Percentiles rank a stretch among this genome's conserved stretches.
These are phyloP conservation scores for Sebastes reedi DNA, from an alignment of 2,797 vertebrate species.

Conservation along the genomic window DNA sequence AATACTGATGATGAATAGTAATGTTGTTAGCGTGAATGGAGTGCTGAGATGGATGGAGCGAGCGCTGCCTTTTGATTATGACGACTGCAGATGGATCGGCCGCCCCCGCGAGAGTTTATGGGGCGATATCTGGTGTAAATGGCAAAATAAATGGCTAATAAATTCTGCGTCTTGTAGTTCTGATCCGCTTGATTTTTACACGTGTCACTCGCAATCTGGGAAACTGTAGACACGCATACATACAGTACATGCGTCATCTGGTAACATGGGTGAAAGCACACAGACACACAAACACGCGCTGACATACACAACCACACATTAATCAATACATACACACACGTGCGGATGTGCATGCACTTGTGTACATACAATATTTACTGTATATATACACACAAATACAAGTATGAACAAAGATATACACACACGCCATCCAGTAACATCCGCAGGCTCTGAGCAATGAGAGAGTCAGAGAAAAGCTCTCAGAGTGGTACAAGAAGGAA, in stretches of 20 bases:
- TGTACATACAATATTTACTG: background rate
- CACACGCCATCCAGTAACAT: background rate
- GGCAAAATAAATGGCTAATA: constrained; percentile 48
- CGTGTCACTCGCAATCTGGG: background rate
- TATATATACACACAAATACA: background rate
- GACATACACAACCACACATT: background rate
- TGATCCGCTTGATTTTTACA: background rate
- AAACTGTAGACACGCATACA: background rate
- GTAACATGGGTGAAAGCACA: background rate
- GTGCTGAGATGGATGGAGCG: constrained; percentile 51
- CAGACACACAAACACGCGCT: background rate
- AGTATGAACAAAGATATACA: background rate
- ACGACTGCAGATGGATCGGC: constrained; percentile 19
- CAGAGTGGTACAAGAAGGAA: background rate
- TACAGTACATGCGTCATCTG: background rate
- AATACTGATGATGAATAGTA: constrained; percentile 72
- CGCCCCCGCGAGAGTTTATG: constrained; percentile 22
- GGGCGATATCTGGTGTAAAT: constrained; percentile 39
- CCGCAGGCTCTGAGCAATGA: background rate
- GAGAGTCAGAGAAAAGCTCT: constrained; percentile 10
- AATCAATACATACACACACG: background rate
- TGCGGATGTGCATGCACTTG: background rate
- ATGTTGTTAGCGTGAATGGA: constrained; percentile 53
- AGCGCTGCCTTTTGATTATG: constrained; percentile 47
- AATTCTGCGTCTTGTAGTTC: background rate